Conservation (phyloP, 64 coral and sea anemone genomes). For the Montipora cactus region DNA sequence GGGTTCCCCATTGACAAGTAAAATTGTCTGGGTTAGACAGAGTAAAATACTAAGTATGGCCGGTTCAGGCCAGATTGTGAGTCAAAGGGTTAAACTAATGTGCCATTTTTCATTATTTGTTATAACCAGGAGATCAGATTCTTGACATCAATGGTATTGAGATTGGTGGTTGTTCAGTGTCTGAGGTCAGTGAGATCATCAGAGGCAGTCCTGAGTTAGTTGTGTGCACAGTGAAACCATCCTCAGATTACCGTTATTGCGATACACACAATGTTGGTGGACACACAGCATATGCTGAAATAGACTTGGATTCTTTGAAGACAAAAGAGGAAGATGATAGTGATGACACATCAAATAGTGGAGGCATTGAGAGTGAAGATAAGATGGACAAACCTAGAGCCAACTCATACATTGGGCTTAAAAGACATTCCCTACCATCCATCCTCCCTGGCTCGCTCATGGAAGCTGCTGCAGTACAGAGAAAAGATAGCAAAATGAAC, state of each 20-base stretch:
- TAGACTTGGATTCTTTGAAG: slow-evolving; percentile 67
- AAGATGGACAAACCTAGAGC: not conserved
- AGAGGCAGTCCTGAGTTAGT: slow-evolving; percentile 74
- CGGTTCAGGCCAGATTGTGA: no score
- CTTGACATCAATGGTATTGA: slow-evolving; percentile 89
- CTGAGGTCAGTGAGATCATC: slow-evolving; percentile 87
- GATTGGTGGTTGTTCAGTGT: slow-evolving; percentile 51
- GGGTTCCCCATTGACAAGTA: no score
- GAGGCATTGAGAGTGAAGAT: not conserved
- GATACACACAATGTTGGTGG: slow-evolving; percentile 27
- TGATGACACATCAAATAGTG: not conserved
- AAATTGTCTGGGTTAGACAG: no score
- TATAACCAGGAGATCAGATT: slow-evolving; percentile 75
- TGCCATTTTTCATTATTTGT: not conserved
- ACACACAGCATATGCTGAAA: slow-evolving; percentile 68
- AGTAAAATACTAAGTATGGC: no score
- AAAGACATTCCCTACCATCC: slow-evolving; percentile 45
- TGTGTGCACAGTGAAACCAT: slow-evolving; percentile 73
- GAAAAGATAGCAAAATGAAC: not conserved
- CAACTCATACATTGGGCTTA: not conserved
- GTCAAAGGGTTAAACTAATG: no score
- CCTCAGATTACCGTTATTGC: slow-evolving; percentile 59
- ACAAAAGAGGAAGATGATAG: not conserved
- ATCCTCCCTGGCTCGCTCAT: not conserved
- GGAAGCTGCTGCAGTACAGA: not conserved